Percentiles rank a stretch among this genome's conserved stretches.
These are phyloP conservation scores for Xestoiulus laeticollis DNA, from an alignment of 2,888 invertebrate genomes.

Conservation along the genomic window DNA sequence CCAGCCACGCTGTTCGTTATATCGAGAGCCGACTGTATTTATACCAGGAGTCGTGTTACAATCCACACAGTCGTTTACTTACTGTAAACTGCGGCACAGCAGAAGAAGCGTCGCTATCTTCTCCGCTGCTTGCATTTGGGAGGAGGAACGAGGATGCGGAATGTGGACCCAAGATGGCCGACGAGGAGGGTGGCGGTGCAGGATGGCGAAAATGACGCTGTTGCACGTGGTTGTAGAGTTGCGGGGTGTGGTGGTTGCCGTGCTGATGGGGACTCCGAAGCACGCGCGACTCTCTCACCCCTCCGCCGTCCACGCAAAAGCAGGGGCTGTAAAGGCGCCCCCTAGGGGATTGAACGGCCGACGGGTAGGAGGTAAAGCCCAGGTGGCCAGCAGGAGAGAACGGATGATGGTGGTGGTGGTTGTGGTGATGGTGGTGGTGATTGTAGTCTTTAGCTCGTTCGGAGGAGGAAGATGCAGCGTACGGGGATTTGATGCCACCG, in stretches of 20 bases:
- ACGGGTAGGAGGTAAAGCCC: neutral
- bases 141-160: neutral
- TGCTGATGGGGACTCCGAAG: neutral
- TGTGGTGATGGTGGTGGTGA: neutral
- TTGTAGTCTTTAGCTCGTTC: neutral
- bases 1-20: no score
- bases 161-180: neutral
- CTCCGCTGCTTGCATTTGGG: conserved; percentile 46
- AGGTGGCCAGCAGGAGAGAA: neutral
- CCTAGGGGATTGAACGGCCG: neutral
- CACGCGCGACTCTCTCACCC: neutral
- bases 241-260: neutral
- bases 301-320: neutral
- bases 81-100: neutral
- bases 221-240: neutral
- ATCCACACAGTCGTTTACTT: neutral
- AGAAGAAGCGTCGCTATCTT: conserved; percentile 48
- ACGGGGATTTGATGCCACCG: neutral
- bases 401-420: neutral
- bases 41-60: neutral
- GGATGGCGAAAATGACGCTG: conserved; percentile 42
- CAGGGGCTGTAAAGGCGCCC: neutral
- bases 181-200: neutral
- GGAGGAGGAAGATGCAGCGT: neutral
- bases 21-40: neutral